A percentile compares a stretch with the other conserved stretches of the same genome.
phyloP scores from a whole-genome alignment of 1,140 invertebrate species.

The Drosophila sp. region DNA sequence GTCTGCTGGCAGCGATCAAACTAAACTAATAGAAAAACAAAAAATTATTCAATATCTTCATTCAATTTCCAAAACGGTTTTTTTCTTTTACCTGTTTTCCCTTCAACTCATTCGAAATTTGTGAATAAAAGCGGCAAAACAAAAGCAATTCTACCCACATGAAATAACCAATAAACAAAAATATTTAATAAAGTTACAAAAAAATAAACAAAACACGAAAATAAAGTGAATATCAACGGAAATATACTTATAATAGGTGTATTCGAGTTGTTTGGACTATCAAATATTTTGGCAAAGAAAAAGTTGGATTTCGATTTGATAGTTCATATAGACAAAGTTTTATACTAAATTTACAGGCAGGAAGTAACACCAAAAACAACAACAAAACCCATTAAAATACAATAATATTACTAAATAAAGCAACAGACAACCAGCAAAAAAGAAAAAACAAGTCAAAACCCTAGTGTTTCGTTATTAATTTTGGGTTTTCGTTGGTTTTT shows the following conservation, averaged over 20 bases:
- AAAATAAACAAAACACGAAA: neutral
- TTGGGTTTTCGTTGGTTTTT: neutral
- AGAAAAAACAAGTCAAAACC: slow-evolving; percentile 15
- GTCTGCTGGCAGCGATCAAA: slow-evolving; percentile 66
- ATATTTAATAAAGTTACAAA: slow-evolving; percentile 12
- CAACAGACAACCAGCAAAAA: neutral
- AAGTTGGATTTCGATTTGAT: neutral
- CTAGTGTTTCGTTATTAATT: slow-evolving; percentile 17
- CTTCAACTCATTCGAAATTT: slow-evolving; percentile 16
- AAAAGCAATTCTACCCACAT: slow-evolving; percentile 43
- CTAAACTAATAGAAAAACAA: slow-evolving; percentile 31
- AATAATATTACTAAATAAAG: slow-evolving; percentile 23
- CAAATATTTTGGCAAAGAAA: neutral
- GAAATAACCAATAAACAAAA: slow-evolving; percentile 10
- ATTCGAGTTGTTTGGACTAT: neutral
- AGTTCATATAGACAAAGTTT: slow-evolving; percentile 53
- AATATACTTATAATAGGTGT: neutral
- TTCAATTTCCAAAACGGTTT: slow-evolving; percentile 38
- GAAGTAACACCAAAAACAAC: slow-evolving; percentile 13
- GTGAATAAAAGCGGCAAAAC: slow-evolving; percentile 26
- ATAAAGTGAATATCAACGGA: slow-evolving; percentile 11
- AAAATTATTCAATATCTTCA: slow-evolving; percentile 27
- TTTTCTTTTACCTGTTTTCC: slow-evolving; percentile 34
- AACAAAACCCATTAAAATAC: slow-evolving; percentile 23
- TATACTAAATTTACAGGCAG: slow-evolving; percentile 69